Evolutionary conservation across 2,797 vertebrate genomes (phyloP), one percentile per base, ranked within the genome.

Genomic region (Hyperoplus immaculatus): DNA sequence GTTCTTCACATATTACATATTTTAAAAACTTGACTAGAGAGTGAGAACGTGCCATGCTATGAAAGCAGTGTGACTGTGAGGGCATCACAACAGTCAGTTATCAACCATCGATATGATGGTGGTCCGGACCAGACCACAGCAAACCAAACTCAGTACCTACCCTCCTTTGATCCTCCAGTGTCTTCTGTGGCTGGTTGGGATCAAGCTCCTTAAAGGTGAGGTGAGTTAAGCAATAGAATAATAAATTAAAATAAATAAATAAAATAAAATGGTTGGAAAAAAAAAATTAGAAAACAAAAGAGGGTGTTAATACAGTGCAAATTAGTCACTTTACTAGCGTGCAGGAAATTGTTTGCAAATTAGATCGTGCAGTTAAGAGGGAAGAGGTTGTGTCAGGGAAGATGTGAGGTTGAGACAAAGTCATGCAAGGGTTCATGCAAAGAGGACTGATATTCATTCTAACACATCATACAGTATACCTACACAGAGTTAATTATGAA

Each of bases 81-180:
- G 47, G 45, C 59, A 58, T 72, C 53, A 43, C n/a, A 49, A 45
- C 51, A 49, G 64, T 77, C 58, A 50, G 39, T 11, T 18, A 66
- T 78, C 47, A 18, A 36, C 61, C 62, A 78, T 68, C 64, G 47
- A 68, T 79, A 56, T 51, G 82, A 76, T 12, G 84, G 69, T 50
- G 39, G 62, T 63, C 51, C 46, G 69, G 46, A 78, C 60, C 81
- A 77, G 69, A 85, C 69, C 85, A 67, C 72, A 56, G 75, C 74
- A 77, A 79, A 84, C 77, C 73, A 74, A 82, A 84, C 65, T 60
- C 39, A 63, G 72, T 96, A 99, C 98, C 58, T 99, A 99, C 98
- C 98, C 98, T 96, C 95, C 95, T 97, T 83, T 97, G 96, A 95
- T 99, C 98, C 94, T 99, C 97, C 97, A 98, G 96, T 85, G 97